These are phyloP conservation scores for Nerophis ophidion DNA, from an alignment of 2,113 vertebrate genomes.

Conservation along the genomic window DNA sequence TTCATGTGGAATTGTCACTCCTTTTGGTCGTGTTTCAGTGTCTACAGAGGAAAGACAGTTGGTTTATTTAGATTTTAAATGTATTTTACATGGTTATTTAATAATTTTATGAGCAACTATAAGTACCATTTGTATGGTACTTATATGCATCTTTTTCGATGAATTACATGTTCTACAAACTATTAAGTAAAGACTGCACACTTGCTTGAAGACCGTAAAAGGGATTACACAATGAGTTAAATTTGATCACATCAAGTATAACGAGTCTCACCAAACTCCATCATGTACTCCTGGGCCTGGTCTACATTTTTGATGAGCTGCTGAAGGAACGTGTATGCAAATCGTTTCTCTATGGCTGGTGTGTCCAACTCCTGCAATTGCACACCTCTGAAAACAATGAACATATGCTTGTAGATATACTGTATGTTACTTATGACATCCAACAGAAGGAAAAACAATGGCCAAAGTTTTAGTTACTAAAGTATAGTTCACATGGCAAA, in stretches of 20 bases:
- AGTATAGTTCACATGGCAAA: neutral
- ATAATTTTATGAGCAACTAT: no score
- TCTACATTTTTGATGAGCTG: conserved; percentile 91
- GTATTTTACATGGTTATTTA: no score
- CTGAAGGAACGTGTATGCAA: conserved; percentile 93
- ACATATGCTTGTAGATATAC: neutral
- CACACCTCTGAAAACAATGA: conserved; percentile 72
- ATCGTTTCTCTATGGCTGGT: conserved; percentile 92
- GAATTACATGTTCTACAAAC: neutral
- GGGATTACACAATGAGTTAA: neutral
- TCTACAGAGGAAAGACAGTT: conserved; percentile 61
- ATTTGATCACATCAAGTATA: neutral
- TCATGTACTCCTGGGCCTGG: conserved; percentile 87
- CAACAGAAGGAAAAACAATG: neutral
- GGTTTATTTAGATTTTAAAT: no score
- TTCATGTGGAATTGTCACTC: conserved; percentile 84
- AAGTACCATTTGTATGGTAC: no score
- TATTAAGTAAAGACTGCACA: neutral
- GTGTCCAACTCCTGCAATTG: conserved; percentile 90
- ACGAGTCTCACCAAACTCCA: conserved; percentile 81
- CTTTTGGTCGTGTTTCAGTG: conserved; percentile 76
- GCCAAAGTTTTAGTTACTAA: neutral
- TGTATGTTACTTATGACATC: neutral
- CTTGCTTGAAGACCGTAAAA: neutral
- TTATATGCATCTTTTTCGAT: neutral